A percentile compares a stretch with the other conserved stretches of the same genome.
phyloP scores from a whole-genome alignment of 2,797 vertebrate genomes.

The Spheniscus humboldti region DNA sequence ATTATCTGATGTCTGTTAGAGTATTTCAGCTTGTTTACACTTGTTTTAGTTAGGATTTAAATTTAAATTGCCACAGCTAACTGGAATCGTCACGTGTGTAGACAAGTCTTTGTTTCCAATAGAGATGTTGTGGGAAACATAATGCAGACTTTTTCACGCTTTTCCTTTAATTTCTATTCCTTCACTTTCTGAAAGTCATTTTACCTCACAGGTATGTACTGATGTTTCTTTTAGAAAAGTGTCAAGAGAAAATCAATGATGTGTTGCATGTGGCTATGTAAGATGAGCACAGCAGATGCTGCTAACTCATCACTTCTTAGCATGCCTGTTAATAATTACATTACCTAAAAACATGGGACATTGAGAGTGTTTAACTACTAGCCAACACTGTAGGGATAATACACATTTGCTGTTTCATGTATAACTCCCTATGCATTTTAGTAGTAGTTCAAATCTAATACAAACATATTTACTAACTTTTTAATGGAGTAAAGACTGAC shows the following conservation, averaged over 20 bases:
- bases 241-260: not conserved
- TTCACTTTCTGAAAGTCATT: not conserved
- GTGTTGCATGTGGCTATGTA: not conserved
- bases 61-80: not conserved
- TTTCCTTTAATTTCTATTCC: not conserved
- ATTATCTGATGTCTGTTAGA: not conserved
- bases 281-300: not conserved
- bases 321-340: not conserved
- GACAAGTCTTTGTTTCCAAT: not conserved
- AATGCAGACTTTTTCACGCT: not conserved
- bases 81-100: not conserved
- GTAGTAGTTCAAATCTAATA: not conserved
- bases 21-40: not conserved
- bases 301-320: not conserved
- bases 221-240: not conserved
- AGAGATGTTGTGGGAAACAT: not conserved
- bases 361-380: not conserved
- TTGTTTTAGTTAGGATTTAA: not conserved
- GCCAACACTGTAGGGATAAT: not conserved
- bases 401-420: not conserved
- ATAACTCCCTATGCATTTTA: not conserved
- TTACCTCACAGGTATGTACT: not conserved
- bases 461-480: not conserved
- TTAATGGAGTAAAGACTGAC: not conserved
- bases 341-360: not conserved